Base-by-base conservation (phyloP, 2,113 vertebrate genomes). In the Solea solea region DNA sequence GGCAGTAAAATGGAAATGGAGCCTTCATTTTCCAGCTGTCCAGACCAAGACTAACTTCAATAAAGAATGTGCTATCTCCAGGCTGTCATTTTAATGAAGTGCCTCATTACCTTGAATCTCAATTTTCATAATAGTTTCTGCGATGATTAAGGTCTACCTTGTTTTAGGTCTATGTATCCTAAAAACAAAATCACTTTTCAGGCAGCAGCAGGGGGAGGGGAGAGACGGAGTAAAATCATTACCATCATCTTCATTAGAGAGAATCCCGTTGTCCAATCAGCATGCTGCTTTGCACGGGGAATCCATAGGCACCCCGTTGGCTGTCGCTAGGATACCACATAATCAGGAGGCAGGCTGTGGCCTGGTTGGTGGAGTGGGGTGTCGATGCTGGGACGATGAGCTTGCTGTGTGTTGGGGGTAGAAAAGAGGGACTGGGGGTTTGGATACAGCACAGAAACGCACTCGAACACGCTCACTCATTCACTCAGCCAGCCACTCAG, bases 291-390 rank as follows among this genome's bases (percentile, higher is more conserved):
- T 61, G 81, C 74, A 77, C 65, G 69, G 86, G 87, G 86, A 91
- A 91, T 92, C 88, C 89, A 59, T 63, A 83, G 88, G 84, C 88
- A 67, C 83, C 89, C 83, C 66, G 84, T 93, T 94, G 93, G 93
- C 89, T 93, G 92, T 94, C 84, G 92, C 93, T 94, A 94, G 90
- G 92, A 90, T 89, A 94, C 93, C 90, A 92, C 86, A 92, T 93
- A 93, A 92, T 93, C 86, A 92, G 89, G 92, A 92, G 91, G 90
- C 88, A 82, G 90, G 81, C 86, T 67, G 83, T 34, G 87, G 86
- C 86, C 85, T 87, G 88, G 87, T 91, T 87, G 91, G 81, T 82
- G 84, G 89, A 85, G 69, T 63, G 57, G 70, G 76, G 79, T 88
- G 89, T 89, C 80, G 90, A 89, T 88, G 85, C 82, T 81, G 81